A percentile compares a stretch with the other conserved stretches of the same genome.
Conservation (phyloP, 2,797 vertebrate genomes). For the Agapornis canus region DNA sequence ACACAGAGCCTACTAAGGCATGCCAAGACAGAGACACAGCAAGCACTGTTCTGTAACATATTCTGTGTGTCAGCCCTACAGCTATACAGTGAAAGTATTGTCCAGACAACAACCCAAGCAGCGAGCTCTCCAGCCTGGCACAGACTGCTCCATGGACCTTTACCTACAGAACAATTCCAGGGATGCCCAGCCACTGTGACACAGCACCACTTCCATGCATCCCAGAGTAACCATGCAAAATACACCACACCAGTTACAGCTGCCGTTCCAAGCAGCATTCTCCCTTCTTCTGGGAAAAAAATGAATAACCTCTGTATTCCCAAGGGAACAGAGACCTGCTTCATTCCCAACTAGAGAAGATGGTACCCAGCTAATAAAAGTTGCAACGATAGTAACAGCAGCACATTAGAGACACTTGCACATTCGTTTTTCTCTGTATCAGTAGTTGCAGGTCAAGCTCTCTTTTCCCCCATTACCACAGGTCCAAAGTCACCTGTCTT, state of each 20-base stretch:
- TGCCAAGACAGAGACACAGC: constrained; percentile 71
- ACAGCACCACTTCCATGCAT: neutral
- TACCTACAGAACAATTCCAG: constrained; percentile 45
- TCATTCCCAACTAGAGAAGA: neutral
- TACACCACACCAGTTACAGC: neutral
- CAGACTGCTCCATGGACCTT: constrained; percentile 20
- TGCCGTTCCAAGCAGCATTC: neutral
- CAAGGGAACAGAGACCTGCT: constrained; percentile 23
- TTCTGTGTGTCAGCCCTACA: constrained; percentile 15
- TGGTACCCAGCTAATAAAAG: neutral
- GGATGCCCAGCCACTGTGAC: neutral
- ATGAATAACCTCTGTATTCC: constrained; percentile 31
- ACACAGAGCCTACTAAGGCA: constrained; percentile 53
- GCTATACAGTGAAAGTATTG: constrained; percentile 68
- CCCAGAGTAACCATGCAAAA: neutral
- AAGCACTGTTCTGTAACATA: constrained; percentile 62
- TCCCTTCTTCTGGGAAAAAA: neutral
- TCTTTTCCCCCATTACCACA: neutral
- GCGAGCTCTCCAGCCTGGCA: constrained; percentile 51
- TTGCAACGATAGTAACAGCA: neutral
- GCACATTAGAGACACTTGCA: neutral
- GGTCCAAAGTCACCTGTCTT: neutral
- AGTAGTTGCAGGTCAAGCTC: neutral
- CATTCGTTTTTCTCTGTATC: neutral
- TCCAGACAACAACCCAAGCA: constrained; percentile 52